Evolutionary conservation across 2,888 invertebrate species (phyloP).

Genomic region (Ischnus inquisitorius): DNA sequence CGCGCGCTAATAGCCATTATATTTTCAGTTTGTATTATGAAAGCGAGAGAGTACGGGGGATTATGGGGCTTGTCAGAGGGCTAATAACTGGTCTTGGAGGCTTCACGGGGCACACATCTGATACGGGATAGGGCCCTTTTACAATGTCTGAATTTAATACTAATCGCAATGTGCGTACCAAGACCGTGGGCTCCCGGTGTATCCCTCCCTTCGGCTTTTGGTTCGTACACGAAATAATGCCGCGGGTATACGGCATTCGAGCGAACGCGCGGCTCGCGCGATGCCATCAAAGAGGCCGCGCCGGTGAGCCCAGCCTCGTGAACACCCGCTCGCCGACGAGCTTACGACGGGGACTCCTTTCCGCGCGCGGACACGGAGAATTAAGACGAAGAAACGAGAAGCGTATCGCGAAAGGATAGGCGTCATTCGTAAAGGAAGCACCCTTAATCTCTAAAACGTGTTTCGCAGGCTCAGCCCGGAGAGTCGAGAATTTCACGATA

Average conservation of each 20-base stretch:
- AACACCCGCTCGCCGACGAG: constrained; percentile 33
- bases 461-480: background rate
- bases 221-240: constrained; percentile 57
- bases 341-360: constrained; percentile 25
- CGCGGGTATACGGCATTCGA: constrained; percentile 54
- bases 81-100: constrained; percentile 83
- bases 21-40: constrained; percentile 78
- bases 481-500: constrained; percentile 2
- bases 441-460: background rate
- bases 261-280: constrained; percentile 60
- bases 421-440: constrained; percentile 44
- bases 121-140: constrained; percentile 82
- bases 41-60: constrained; percentile 75
- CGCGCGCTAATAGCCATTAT: constrained; percentile 80
- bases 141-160: constrained; percentile 84
- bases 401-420: constrained; percentile 15
- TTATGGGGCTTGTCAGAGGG: constrained; percentile 84
- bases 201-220: too few species aligned
- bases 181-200: constrained; percentile 14
- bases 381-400: constrained; percentile 32
- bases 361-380: constrained; percentile 26
- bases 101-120: constrained; percentile 79
- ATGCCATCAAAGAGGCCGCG: constrained; percentile 71
- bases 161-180: constrained; percentile 81
- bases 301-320: constrained; percentile 65